Percentiles rank a stretch among this genome's conserved stretches.
Conservation (phyloP, 1,140 invertebrate genomes). For the Drosophila auraria region DNA sequence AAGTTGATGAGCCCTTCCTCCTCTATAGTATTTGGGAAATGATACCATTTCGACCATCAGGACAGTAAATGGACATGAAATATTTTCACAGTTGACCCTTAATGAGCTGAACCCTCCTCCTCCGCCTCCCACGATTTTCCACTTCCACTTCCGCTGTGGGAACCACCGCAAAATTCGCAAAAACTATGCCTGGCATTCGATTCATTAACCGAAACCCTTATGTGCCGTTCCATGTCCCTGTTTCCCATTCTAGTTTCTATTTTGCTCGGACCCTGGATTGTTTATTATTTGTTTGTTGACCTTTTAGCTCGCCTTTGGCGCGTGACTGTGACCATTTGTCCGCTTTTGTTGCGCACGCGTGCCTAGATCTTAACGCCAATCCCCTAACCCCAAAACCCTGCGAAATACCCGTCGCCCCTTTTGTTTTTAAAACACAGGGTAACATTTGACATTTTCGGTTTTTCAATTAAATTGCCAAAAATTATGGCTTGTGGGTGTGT, state of each 20-base stretch:
- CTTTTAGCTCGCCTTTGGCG: conserved; percentile 51
- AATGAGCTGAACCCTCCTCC: conserved; percentile 29
- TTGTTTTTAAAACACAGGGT: conserved; percentile 23
- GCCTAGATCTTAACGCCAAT: conserved; percentile 29
- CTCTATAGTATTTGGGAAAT: background rate
- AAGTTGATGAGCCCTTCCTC: conserved; percentile 14
- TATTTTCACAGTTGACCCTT: conserved; percentile 53
- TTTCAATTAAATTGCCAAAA: conserved; percentile 63
- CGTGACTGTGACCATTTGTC: conserved; percentile 57
- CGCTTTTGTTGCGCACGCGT: conserved; percentile 51
- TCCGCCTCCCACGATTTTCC: too few relatives aligned
- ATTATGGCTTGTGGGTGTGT: conserved; percentile 33
- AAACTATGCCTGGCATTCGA: conserved; percentile 17
- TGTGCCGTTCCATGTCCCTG: background rate
- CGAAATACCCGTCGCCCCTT: background rate
- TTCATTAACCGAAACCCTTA: conserved; percentile 11
- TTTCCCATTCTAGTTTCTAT: conserved; percentile 18
- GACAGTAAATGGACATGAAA: conserved; percentile 45
- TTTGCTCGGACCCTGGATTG: conserved; percentile 37
- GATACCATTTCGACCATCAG: conserved; percentile 39
- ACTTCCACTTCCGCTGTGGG: conserved; percentile 27
- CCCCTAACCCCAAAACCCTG: background rate
- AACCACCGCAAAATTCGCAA: conserved; percentile 35
- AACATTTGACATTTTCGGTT: conserved; percentile 31
- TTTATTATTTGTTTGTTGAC: conserved; percentile 57